These are phyloP conservation scores for Porites divaricata DNA, from an alignment of 92 coral and sea anemone genomes.

Conservation along the genomic window DNA sequence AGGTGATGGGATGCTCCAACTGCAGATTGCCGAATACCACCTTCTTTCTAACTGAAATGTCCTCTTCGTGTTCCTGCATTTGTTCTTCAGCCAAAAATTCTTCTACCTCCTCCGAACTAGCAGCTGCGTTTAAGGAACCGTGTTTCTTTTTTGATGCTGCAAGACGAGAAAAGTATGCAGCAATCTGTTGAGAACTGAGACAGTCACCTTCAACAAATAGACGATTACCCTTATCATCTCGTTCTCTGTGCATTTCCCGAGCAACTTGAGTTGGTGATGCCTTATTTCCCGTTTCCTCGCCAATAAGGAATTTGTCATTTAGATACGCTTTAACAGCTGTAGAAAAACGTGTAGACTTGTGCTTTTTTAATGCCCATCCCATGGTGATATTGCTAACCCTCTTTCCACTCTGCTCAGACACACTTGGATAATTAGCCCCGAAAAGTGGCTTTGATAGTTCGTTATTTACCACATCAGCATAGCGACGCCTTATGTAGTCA, in stretches of 20 bases:
- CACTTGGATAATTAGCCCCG: constrained; percentile 34
- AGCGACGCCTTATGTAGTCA: constrained; percentile 42
- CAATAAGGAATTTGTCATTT: constrained; percentile 47
- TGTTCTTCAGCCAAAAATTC: constrained; percentile 41
- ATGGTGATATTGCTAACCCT: constrained; percentile 35
- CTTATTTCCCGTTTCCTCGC: constrained; percentile 33
- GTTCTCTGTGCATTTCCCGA: constrained; percentile 38
- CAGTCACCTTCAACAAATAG: constrained; percentile 39
- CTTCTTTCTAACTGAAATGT: constrained; percentile 22
- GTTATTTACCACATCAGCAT: constrained; percentile 34
- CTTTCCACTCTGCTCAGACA: constrained; percentile 33
- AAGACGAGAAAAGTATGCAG: constrained; percentile 34
- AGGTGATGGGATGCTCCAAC: constrained; percentile 42
- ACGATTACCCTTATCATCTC: constrained; percentile 30
- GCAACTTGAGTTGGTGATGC: constrained; percentile 47
- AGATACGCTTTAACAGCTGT: constrained; percentile 20
- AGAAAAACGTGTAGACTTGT: constrained; percentile 45
- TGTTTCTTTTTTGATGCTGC: constrained; percentile 43
- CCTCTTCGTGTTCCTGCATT: constrained; percentile 36
- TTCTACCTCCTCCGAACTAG: constrained; percentile 21
- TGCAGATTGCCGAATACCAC: constrained; percentile 46
- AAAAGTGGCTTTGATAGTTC: constrained; percentile 51
- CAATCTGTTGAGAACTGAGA: constrained; percentile 54
- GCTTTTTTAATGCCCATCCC: constrained; percentile 37
- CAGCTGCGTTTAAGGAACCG: constrained; percentile 41